These are phyloP conservation scores for Corvus moneduloides DNA, from an alignment of 2,113 vertebrate species.

Conservation along the genomic window DNA sequence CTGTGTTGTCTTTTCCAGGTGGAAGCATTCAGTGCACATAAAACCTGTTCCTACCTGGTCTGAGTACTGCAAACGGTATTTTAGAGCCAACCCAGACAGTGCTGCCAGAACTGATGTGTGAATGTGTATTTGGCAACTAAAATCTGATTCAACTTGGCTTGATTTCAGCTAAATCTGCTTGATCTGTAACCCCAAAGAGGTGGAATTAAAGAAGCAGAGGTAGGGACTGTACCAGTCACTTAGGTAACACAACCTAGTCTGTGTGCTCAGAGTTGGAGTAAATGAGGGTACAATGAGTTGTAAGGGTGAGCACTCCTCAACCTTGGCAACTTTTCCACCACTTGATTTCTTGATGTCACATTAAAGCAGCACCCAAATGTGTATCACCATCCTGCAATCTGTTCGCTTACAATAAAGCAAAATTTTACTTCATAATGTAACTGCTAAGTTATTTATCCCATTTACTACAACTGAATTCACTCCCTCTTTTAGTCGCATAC, in stretches of 20 bases:
- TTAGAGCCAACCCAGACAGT: not conserved
- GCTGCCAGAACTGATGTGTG: not conserved
- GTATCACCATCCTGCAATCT: not conserved
- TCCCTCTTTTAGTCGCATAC: not conserved
- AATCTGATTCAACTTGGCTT: not conserved
- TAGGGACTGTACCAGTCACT: not conserved
- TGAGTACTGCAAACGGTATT: not conserved
- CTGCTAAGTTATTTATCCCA: not conserved
- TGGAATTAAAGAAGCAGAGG: not conserved
- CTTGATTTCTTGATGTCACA: not conserved
- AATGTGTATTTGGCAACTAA: not conserved
- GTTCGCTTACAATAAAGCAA: not conserved
- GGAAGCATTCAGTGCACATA: not conserved
- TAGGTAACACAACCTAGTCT: accelerated
- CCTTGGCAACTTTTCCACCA: not conserved
- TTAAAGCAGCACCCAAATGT: not conserved
- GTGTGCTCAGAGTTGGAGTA: not conserved
- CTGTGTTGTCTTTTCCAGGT: not conserved
- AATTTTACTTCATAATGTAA: not conserved
- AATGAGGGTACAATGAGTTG: not conserved
- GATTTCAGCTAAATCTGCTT: not conserved
- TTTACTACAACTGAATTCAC: not conserved
- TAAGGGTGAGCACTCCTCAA: not conserved
- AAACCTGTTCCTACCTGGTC: not conserved
- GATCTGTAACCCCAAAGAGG: not conserved